These are phyloP conservation scores for Lichenostomus cassidix DNA, from an alignment of 2,113 vertebrate genomes.

Conservation along the genomic window DNA sequence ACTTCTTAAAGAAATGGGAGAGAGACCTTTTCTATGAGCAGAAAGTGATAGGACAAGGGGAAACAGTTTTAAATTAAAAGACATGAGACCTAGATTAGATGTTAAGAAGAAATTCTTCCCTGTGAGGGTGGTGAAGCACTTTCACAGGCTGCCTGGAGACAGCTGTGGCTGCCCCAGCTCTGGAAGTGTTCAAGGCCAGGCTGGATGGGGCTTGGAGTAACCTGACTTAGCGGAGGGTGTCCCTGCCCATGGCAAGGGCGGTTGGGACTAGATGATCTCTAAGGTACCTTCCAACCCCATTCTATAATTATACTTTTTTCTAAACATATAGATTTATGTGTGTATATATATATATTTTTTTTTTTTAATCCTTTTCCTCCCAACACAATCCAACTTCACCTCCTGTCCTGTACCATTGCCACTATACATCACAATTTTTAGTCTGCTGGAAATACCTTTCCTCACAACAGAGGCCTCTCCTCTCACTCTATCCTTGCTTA, in stretches of 20 bases:
- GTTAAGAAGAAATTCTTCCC: not conserved
- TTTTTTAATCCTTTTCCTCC: not conserved
- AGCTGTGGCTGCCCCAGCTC: not conserved
- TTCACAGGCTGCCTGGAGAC: not conserved
- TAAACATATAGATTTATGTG: too few species aligned
- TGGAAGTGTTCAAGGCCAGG: not conserved
- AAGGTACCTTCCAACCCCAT: not conserved
- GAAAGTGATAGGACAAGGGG: not conserved
- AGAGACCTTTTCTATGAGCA: not conserved
- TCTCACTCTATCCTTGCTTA: conserved; percentile 14
- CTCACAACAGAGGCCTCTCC: conserved; percentile 14
- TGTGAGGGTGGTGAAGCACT: not conserved
- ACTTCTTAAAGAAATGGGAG: not conserved
- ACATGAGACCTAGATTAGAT: not conserved
- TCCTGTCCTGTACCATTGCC: not conserved
- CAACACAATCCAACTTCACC: not conserved
- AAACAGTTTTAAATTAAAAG: not conserved
- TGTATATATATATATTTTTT: too few species aligned
- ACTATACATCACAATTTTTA: not conserved
- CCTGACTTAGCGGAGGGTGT: not conserved
- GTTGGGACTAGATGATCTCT: not conserved
- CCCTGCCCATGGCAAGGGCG: not conserved
- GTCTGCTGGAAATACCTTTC: conserved; percentile 1
- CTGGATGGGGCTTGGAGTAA: not conserved
- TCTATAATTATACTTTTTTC: not conserved